These are phyloP conservation scores for Plecotus auritus DNA, from an alignment of 2,113 vertebrate species.

Conservation along the genomic window DNA sequence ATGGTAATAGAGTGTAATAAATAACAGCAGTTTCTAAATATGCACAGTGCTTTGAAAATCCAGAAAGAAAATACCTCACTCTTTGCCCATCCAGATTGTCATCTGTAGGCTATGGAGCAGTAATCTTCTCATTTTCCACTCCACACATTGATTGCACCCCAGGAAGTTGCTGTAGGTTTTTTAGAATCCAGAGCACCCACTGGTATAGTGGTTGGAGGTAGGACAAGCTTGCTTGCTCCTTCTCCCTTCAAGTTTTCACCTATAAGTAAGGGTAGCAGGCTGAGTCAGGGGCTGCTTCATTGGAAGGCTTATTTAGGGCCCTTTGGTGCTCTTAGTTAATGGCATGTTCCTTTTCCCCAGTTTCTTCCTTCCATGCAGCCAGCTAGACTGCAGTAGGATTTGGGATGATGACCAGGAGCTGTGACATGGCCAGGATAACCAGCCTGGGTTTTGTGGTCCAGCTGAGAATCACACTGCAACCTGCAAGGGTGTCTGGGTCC, in stretches of 20 bases:
- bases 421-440: background rate
- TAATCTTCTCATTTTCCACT: background rate
- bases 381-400: background rate
- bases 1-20: background rate
- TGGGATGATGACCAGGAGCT: background rate
- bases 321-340: background rate
- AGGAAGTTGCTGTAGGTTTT: background rate
- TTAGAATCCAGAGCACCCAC: background rate
- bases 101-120: background rate
- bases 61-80: background rate
- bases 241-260: background rate
- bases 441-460: background rate
- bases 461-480: background rate
- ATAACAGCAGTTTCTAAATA: background rate
- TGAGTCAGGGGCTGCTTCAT: background rate
- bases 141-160: rapidly evolving
- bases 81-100: background rate
- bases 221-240: background rate
- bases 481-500: background rate
- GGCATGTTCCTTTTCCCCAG: background rate
- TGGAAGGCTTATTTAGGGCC: background rate
- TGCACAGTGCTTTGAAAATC: background rate
- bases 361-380: background rate
- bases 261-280: background rate
- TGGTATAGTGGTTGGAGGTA: background rate